phyloP scores from a whole-genome alignment of 2,888 invertebrate species.

The Cosmorhoe ocellata region DNA sequence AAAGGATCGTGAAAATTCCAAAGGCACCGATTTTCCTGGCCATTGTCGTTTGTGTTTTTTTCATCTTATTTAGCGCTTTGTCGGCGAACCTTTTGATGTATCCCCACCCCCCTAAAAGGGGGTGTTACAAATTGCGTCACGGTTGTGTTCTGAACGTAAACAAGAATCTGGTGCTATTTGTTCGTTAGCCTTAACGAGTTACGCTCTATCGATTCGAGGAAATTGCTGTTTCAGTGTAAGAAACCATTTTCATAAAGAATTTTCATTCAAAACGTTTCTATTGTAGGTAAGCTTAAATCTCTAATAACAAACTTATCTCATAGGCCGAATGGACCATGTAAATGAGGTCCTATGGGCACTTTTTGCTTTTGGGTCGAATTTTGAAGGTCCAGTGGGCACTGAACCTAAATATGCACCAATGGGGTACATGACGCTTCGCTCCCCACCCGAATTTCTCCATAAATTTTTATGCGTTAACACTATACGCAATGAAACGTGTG shows the following conservation, averaged over 20 bases:
- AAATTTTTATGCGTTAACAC: too few species aligned
- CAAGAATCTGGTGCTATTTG: conserved; percentile 61
- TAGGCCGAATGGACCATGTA: too few species aligned
- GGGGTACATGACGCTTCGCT: too few species aligned
- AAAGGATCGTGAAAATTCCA: conserved; percentile 63
- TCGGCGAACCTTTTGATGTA: conserved; percentile 79
- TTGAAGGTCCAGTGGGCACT: too few species aligned
- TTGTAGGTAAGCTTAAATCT: too few species aligned
- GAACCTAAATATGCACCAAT: too few species aligned
- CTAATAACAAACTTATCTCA: too few species aligned
- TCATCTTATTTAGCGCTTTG: conserved; percentile 82
- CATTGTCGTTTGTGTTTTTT: conserved; percentile 77
- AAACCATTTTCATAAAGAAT: conserved; percentile 5
- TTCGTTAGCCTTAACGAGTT: conserved; percentile 40
- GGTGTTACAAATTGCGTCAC: conserved; percentile 79
- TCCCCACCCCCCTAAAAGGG: conserved; percentile 48
- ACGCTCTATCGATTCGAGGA: conserved; percentile 29
- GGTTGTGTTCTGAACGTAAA: conserved; percentile 69
- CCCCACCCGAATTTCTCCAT: too few species aligned
- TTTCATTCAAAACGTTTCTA: conserved; percentile 1
- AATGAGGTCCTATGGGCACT: too few species aligned
- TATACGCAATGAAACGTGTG: too few species aligned
- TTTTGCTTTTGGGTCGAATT: too few species aligned
- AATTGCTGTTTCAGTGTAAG: conserved; percentile 16
- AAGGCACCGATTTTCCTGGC: conserved; percentile 75